Percentiles rank a stretch among this genome's conserved stretches.
phyloP scores from a whole-genome alignment of 2,888 invertebrate genomes.

The Aporophyla lueneburgensis region DNA sequence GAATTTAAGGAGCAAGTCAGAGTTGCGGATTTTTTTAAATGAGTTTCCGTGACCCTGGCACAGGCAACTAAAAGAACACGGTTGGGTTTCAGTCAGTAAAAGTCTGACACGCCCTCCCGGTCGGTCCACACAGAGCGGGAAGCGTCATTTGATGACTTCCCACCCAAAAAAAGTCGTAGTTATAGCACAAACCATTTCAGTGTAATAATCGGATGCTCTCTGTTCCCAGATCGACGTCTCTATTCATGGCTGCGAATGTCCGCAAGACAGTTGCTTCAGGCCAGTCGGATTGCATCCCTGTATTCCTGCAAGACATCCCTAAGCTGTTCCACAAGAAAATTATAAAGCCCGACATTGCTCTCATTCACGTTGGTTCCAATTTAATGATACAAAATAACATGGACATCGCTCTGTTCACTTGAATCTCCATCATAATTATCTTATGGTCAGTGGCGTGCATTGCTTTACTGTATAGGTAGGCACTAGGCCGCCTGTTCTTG shows the following conservation, averaged over 20 bases:
- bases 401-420: not conserved
- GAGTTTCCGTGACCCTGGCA: too few species aligned
- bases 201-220: not conserved
- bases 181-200: not conserved
- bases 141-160: too few species aligned
- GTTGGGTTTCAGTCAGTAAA: too few species aligned
- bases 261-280: constrained; percentile 96
- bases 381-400: not conserved
- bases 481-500: too few species aligned
- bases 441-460: too few species aligned
- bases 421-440: not conserved
- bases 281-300: constrained; percentile 96
- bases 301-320: constrained; percentile 98
- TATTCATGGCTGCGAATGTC: constrained; percentile 98
- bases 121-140: too few species aligned
- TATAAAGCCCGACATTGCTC: constrained; percentile 95
- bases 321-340: constrained; percentile 96
- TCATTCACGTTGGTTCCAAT: constrained; percentile 91
- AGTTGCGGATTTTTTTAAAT: too few species aligned
- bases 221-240: constrained; percentile 94
- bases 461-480: too few species aligned
- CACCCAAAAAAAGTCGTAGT: too few species aligned
- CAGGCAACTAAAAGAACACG: too few species aligned
- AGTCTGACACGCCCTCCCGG: too few species aligned
- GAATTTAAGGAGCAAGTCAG: too few species aligned